Conservation (phyloP, 2,113 vertebrate species). For the Cettia cetti region DNA sequence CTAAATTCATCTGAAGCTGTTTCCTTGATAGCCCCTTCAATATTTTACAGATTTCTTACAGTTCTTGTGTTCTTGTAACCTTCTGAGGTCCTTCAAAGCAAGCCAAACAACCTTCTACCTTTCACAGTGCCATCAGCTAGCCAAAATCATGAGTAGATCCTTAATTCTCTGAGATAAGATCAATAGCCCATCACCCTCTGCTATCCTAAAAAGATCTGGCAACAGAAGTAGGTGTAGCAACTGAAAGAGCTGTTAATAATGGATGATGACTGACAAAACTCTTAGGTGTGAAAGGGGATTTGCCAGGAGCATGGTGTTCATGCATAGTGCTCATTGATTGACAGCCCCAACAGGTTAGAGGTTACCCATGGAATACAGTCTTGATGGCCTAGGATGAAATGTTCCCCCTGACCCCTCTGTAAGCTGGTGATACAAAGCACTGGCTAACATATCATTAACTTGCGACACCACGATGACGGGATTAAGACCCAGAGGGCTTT, state of each 20-base stretch:
- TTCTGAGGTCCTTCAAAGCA: slow-evolving; percentile 24
- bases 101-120: slow-evolving; percentile 12
- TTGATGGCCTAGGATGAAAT: slow-evolving; percentile 49
- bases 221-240: not conserved
- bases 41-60: slow-evolving; percentile 10
- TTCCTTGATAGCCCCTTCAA: slow-evolving; percentile 27
- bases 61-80: slow-evolving; percentile 1
- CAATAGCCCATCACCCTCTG: not conserved
- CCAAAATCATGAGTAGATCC: not conserved
- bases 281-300: slow-evolving; percentile 36
- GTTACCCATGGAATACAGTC: slow-evolving; percentile 46
- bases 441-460: slow-evolving; percentile 66
- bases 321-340: slow-evolving; percentile 32
- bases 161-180: not conserved
- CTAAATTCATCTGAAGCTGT: slow-evolving; percentile 33
- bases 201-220: slow-evolving; percentile 14
- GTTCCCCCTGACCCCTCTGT: slow-evolving; percentile 53
- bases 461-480: slow-evolving; percentile 43
- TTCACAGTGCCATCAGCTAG: not conserved
- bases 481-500: slow-evolving; percentile 63
- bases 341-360: slow-evolving; percentile 36
- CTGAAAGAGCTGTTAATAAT: slow-evolving; percentile 35
- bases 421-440: slow-evolving; percentile 31
- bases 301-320: not conserved
- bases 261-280: slow-evolving; percentile 44